Evolutionary conservation across 2,888 invertebrate species (phyloP), one percentile per base, ranked within the genome.

Genomic region (Ethmia dodecea): DNA sequence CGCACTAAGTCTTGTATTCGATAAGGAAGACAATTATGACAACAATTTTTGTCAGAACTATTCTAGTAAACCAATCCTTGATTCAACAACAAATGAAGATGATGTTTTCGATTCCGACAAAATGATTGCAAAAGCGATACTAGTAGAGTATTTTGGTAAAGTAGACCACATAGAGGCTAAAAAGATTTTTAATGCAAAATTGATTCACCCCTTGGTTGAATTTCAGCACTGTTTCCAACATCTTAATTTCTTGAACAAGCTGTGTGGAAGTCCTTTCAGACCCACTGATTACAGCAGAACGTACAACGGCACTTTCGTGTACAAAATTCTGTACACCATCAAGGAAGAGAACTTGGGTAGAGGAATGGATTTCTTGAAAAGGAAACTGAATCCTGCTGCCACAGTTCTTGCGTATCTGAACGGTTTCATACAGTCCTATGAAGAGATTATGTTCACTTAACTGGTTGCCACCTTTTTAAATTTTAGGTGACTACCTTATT

Each of bases 301-400:
- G 0, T 64, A 53, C 22, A 68, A 64, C 29, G 68, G 52, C 1
- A 62, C 60, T 0, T 59, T 68, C 34, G 43, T 62, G 1, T 64
- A 54, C 25, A 58, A 58, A 13, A 9, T 63, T 1, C 33, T 53
- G 5, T 32, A 28, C 9, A 38, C 42, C 1, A 45, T 54, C 13
- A 33, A 33, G n/a, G 28, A 18, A 4, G n/a, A n/a, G 3, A 9
- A n/a, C 6, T 22, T n/a, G 1, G 36, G 26, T 12, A 8, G 25
- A 15, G 13, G 30, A 10, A 3, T 6, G 6, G 12, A 12, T 3
- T 40, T 40, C 15, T 5, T 40, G 6, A 33, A 31, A n/a, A 11
- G 20, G 4, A 22, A 15, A 3, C 25, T 43, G 27, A 14, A 29
- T 8, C 18, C 33, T 3, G 33, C 40, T 4, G 22, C 40, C 3